Percentiles rank a stretch among this genome's conserved stretches.
Evolutionary conservation across 2,888 invertebrate species (phyloP).

Genomic region (Pyralis farinalis): DNA sequence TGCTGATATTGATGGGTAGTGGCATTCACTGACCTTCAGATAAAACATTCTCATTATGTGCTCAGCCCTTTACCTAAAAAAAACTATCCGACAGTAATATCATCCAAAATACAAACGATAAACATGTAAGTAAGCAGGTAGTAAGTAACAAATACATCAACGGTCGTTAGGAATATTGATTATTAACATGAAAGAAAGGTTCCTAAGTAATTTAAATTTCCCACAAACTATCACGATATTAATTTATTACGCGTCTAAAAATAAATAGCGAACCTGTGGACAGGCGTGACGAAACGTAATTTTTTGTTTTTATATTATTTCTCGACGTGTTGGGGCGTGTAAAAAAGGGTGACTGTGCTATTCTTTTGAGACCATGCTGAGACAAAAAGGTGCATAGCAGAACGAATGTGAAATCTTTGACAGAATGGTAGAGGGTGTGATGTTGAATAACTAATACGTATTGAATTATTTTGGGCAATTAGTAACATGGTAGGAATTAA

Average conservation of each 20-base stretch:
- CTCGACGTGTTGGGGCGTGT: slow-evolving; percentile 48
- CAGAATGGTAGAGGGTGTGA: slow-evolving; percentile 9
- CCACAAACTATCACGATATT: slow-evolving; percentile 36
- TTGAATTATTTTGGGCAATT: no score
- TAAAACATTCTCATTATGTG: no score
- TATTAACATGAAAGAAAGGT: neutral
- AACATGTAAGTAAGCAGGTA: no score
- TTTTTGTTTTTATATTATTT: slow-evolving; percentile 66
- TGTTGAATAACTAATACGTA: no score
- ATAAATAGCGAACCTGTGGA: slow-evolving; percentile 59
- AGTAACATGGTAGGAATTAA: no score
- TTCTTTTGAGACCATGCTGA: slow-evolving; percentile 51
- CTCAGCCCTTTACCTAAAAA: no score
- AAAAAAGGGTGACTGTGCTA: slow-evolving; percentile 58
- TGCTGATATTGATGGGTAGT: no score
- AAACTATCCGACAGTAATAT: no score
- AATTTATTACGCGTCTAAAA: slow-evolving; percentile 57
- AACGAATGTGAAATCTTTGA: slow-evolving; percentile 43
- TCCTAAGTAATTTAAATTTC: slow-evolving; percentile 26
- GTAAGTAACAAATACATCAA: no score
- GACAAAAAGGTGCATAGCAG: slow-evolving; percentile 47
- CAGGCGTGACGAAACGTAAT: slow-evolving; percentile 62
- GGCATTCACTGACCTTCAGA: no score
- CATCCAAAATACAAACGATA: no score
- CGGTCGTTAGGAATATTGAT: no score